Evolutionary conservation across 1,140 invertebrate species (phyloP).

Genomic region (Forficula auricularia): DNA sequence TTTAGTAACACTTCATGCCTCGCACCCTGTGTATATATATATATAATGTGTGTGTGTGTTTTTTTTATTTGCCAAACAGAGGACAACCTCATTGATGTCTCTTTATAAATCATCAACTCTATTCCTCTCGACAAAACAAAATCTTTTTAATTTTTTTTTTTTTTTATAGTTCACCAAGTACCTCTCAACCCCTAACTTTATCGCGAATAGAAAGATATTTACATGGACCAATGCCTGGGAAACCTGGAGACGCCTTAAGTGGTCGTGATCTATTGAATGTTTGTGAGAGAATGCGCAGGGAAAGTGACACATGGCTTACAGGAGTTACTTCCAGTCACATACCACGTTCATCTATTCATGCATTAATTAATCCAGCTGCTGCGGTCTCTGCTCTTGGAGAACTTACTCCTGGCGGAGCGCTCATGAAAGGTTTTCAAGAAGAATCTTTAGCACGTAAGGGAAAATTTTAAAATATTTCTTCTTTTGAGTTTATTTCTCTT

Average conservation of each 20-base stretch:
- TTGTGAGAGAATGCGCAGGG: slow-evolving; percentile 23
- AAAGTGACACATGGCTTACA: slow-evolving; percentile 26
- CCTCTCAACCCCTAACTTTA: not conserved
- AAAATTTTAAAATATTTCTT: slow-evolving; percentile 6
- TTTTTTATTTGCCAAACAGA: too few species aligned
- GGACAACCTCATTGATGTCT: too few species aligned
- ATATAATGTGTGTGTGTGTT: too few species aligned
- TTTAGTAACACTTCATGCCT: too few species aligned
- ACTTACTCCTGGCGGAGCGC: slow-evolving; percentile 75
- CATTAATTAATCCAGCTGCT: slow-evolving; percentile 38
- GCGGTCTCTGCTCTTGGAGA: slow-evolving; percentile 72
- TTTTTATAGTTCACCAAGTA: too few species aligned
- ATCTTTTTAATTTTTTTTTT: too few species aligned
- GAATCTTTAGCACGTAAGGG: slow-evolving; percentile 51
- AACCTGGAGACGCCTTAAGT: slow-evolving; percentile 24
- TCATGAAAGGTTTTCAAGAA: slow-evolving; percentile 75
- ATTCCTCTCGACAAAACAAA: too few species aligned
- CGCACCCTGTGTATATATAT: too few species aligned
- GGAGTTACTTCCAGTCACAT: not conserved
- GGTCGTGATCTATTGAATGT: slow-evolving; percentile 25
- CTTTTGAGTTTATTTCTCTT: too few species aligned
- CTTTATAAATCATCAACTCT: too few species aligned
- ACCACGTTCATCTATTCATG: too few species aligned
- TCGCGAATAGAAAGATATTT: slow-evolving; percentile 58
- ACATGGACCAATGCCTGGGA: slow-evolving; percentile 50